Conservation (phyloP, 2,113 vertebrate genomes). For the Sinocyclocheilus grahami region DNA sequence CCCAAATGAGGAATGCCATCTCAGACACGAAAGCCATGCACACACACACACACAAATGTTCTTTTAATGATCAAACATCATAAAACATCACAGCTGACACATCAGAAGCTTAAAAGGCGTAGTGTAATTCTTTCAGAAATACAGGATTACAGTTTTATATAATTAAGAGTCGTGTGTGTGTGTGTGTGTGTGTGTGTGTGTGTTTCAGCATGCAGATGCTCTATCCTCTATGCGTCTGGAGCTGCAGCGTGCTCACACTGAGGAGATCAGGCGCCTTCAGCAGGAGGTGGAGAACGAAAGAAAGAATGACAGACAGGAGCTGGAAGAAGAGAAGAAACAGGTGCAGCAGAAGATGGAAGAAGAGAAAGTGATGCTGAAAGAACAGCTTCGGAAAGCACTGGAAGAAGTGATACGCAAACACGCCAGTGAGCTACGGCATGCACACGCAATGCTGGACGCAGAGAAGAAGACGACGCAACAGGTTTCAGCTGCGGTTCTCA, state of each 20-base stretch:
- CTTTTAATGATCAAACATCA: background rate
- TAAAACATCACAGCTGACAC: background rate
- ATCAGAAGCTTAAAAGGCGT: background rate
- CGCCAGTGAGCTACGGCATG: conserved; percentile 74
- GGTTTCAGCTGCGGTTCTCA: background rate
- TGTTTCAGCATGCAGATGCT: conserved; percentile 72
- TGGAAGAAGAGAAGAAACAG: conserved; percentile 77
- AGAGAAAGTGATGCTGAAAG: conserved; percentile 78
- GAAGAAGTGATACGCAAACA: conserved; percentile 83
- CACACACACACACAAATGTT: background rate
- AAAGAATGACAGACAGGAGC: conserved; percentile 62
- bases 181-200: conserved; percentile 54
- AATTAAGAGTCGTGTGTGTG: conserved; percentile 15
- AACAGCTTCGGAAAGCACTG: conserved; percentile 80
- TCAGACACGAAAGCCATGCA: background rate
- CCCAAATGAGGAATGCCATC: background rate
- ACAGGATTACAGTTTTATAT: background rate
- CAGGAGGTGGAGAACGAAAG: conserved; percentile 72
- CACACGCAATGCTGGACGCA: conserved; percentile 71
- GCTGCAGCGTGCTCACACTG: conserved; percentile 77
- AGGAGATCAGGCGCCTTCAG: conserved; percentile 75
- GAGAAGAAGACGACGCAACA: conserved; percentile 76
- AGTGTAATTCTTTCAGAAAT: background rate
- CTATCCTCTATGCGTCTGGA: conserved; percentile 71
- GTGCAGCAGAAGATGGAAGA: conserved; percentile 75